phyloP scores from a whole-genome alignment of 2,888 invertebrate species.

The Anticlea derivata region DNA sequence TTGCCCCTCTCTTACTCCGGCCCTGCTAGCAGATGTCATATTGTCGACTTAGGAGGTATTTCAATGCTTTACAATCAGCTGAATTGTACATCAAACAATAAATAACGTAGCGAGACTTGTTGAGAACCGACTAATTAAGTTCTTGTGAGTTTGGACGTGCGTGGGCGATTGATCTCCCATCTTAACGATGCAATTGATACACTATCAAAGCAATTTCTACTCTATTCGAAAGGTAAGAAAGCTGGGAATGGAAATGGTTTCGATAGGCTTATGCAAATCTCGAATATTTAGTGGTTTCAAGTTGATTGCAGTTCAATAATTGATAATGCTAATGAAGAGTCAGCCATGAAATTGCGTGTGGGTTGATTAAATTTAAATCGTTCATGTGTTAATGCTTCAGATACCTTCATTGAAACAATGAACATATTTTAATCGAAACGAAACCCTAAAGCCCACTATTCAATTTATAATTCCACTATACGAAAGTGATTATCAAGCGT shows the following conservation, averaged over 20 bases:
- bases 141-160: slow-evolving; percentile 67
- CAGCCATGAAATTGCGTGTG: slow-evolving; percentile 48
- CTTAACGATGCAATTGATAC: slow-evolving; percentile 53
- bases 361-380: slow-evolving; percentile 39
- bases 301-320: slow-evolving; percentile 67
- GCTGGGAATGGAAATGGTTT: slow-evolving; percentile 23
- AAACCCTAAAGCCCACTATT: slow-evolving; percentile 16
- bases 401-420: slow-evolving; percentile 28
- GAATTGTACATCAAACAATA: slow-evolving; percentile 69
- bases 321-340: slow-evolving; percentile 69
- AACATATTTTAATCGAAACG: slow-evolving; percentile 25
- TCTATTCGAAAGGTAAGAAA: slow-evolving; percentile 39
- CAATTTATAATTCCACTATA: slow-evolving; percentile 10
- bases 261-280: slow-evolving; percentile 60
- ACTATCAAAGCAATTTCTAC: slow-evolving; percentile 39
- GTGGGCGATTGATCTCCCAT: slow-evolving; percentile 62
- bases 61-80: slow-evolving; percentile 60
- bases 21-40: slow-evolving; percentile 24
- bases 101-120: slow-evolving; percentile 67
- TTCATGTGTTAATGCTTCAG: slow-evolving; percentile 23
- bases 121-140: slow-evolving; percentile 79
- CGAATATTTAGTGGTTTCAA: slow-evolving; percentile 57
- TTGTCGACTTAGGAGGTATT: slow-evolving; percentile 58
- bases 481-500: background rate
- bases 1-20: slow-evolving; percentile 10